Conservation (phyloP, 1,140 invertebrate genomes). For the Zaprionus africanus region DNA sequence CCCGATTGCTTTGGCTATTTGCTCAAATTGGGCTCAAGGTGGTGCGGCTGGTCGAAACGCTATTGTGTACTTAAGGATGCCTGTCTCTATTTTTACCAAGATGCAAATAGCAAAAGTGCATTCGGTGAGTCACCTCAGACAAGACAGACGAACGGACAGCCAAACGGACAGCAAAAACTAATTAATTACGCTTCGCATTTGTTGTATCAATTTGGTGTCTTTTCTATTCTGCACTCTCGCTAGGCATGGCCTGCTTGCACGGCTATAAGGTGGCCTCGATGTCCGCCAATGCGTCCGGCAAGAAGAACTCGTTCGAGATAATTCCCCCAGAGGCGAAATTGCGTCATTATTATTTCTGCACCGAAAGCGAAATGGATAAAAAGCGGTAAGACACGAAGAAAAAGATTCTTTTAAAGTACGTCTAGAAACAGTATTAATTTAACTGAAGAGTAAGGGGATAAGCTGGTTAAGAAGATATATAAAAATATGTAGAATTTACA, state of each 20-base stretch:
- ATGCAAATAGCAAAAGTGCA: constrained; percentile 92
- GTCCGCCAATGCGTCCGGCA: constrained; percentile 88
- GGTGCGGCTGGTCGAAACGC: constrained; percentile 94
- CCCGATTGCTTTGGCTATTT: constrained; percentile 97
- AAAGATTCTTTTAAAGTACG: not conserved
- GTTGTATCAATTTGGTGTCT: constrained; percentile 32
- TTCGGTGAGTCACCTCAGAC: constrained; percentile 88
- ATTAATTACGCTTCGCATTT: constrained; percentile 54
- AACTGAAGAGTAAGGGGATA: not conserved
- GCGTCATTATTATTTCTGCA: constrained; percentile 95
- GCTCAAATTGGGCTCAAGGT: constrained; percentile 91
- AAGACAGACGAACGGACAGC: not conserved
- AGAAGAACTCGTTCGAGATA: constrained; percentile 96
- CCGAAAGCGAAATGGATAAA: constrained; percentile 97
- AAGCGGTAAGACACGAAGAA: constrained; percentile 89
- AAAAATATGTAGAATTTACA: too few relatives aligned
- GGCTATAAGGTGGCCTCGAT: constrained; percentile 95
- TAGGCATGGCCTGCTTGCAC: constrained; percentile 95
- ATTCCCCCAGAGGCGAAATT: constrained; percentile 94
- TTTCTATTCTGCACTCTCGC: constrained; percentile 20
- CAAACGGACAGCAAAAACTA: constrained; percentile 22
- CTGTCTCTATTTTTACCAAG: constrained; percentile 96
- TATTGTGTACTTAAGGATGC: constrained; percentile 98
- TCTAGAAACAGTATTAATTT: not conserved
- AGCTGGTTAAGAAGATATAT: not conserved